phyloP scores from a whole-genome alignment of 2,888 invertebrate species.

The Mimachlamys varia region DNA sequence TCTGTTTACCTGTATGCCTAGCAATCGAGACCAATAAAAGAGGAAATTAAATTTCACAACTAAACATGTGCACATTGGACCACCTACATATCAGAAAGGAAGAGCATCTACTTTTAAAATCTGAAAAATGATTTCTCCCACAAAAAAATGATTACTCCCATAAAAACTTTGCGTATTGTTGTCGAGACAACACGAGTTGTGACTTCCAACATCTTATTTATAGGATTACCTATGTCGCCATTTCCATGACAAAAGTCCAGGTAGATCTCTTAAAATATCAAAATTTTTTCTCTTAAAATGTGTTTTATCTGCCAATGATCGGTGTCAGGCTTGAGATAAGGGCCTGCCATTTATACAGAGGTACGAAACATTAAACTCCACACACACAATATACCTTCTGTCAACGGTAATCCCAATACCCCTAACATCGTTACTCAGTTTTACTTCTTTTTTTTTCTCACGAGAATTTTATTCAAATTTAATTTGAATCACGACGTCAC shows the following conservation, averaged over 20 bases:
- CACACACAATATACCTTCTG: constrained; percentile 1
- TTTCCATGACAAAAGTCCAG: neutral
- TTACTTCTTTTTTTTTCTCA: constrained; percentile 8
- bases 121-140: constrained; percentile 31
- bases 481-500: constrained; percentile 23
- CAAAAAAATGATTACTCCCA: constrained; percentile 1
- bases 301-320: neutral
- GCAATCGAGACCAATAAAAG: constrained; percentile 16
- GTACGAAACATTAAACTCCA: neutral
- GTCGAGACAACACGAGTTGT: neutral
- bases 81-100: neutral
- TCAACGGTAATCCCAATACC: neutral
- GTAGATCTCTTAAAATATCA: constrained; percentile 27
- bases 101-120: neutral
- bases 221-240: constrained; percentile 1
- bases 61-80: neutral
- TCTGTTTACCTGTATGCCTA: neutral
- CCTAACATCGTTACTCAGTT: neutral
- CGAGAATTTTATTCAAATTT: constrained; percentile 24
- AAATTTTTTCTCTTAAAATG: constrained; percentile 27
- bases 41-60: neutral
- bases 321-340: constrained; percentile 9
- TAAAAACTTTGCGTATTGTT: neutral
- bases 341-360: neutral
- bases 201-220: constrained; percentile 4